Base-by-base conservation (phyloP, 2,797 vertebrate species). In the Lepidocolaptes lacrymiger region DNA sequence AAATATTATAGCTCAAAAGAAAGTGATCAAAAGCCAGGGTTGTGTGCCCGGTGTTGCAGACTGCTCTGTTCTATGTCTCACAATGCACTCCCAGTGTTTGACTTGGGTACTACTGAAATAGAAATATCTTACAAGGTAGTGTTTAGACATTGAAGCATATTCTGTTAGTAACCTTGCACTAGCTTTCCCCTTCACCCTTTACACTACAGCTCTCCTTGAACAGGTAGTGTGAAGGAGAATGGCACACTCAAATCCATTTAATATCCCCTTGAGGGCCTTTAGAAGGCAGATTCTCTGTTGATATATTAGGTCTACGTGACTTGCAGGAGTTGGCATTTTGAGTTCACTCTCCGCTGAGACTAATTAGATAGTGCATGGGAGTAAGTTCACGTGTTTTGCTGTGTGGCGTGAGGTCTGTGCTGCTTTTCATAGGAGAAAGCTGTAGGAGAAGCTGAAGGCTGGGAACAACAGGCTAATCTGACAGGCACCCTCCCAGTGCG, bases 301-400 rank as follows among this genome's bases (percentile, higher is more conserved):
- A 39, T 62, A 41, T 14, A 90, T 34, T 13, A 91, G 55, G 58
- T 73, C 85, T 84, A 18, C 0, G 0, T 55, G 39, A 14, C 49
- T 90, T 91, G 37, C 37, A 88, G 66, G 12, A 92, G 21, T 39
- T 95, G 94, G 75, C 66, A 82, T 90, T 93, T 91, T 90, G 56
- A 84, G 62, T 73, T 84, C 0, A 1, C 5, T 59, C 23, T 86
- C 66, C 19, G 4, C 55, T 90, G 69, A 93, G 80, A 54, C 34
- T 84, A 88, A 91, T 85, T 87, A 93, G 43, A 10, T 15, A 56
- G 13, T 9, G 8, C 12, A 61, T 9, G 43, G 24, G 30, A 66
- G 18, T 58, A 56, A 81, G 32, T 69, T 68, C 4, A 2, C n/a
- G 3, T 48, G 12, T 34, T 89, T 66, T 94, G 20, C 69, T 59